Evolutionary conservation across 2,113 vertebrate species (phyloP).

Genomic region (Sus scrofa): DNA sequence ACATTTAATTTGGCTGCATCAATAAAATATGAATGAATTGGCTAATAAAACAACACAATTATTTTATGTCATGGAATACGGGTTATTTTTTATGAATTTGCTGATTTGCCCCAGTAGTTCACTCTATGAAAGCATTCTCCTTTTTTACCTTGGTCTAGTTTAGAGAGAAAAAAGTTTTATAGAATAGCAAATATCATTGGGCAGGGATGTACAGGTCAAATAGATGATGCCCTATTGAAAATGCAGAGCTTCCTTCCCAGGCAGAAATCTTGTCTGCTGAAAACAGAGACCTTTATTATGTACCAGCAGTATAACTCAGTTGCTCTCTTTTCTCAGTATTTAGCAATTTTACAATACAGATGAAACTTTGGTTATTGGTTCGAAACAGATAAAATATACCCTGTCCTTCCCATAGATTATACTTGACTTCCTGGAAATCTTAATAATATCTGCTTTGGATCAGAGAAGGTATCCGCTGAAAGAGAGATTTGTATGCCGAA

Average conservation of each 20-base stretch:
- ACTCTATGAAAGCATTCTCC: slow-evolving; percentile 49
- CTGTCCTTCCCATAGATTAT: not conserved
- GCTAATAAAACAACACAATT: slow-evolving; percentile 84
- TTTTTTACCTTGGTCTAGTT: not conserved
- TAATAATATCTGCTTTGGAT: not conserved
- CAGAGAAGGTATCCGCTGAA: not conserved
- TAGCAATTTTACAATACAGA: not conserved
- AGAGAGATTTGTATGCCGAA: not conserved
- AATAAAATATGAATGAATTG: slow-evolving; percentile 84
- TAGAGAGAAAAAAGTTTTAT: slow-evolving; percentile 62
- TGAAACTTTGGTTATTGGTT: not conserved
- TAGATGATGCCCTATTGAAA: not conserved
- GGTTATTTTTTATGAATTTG: slow-evolving; percentile 81
- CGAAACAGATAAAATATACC: not conserved
- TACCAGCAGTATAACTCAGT: not conserved
- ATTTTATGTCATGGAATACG: slow-evolving; percentile 81
- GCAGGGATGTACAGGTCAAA: not conserved
- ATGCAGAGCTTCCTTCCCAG: not conserved
- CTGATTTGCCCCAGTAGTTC: slow-evolving; percentile 66
- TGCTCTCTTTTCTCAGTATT: not conserved
- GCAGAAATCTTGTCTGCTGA: slow-evolving; percentile 30
- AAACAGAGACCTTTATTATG: not conserved
- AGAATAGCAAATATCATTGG: not conserved
- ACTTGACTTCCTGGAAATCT: not conserved
- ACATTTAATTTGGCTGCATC: slow-evolving; percentile 83